Evolutionary conservation across 2,888 invertebrate genomes (phyloP).

Genomic region (Zygogramma bicolorata): DNA sequence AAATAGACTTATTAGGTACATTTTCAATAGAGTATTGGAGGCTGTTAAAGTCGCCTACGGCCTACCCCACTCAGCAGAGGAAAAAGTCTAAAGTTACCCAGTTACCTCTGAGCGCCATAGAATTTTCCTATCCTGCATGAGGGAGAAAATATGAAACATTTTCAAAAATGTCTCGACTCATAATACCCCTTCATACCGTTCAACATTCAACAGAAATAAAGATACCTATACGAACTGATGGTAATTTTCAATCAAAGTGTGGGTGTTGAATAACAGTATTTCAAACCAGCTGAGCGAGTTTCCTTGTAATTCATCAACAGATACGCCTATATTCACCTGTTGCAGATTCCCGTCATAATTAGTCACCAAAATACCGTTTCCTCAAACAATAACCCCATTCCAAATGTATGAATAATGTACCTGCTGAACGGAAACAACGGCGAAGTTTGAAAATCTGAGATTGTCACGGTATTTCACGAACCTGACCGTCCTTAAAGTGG

Average conservation of each 20-base stretch:
- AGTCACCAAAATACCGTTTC: neutral
- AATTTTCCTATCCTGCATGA: too few species aligned
- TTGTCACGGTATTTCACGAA: neutral
- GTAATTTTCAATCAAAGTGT: neutral
- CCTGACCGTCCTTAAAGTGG: neutral
- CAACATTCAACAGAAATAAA: neutral
- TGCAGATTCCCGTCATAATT: neutral
- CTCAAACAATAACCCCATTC: neutral
- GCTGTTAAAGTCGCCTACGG: too few species aligned
- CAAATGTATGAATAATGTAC: neutral
- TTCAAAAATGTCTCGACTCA: too few species aligned
- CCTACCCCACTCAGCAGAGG: too few species aligned
- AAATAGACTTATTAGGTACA: too few species aligned
- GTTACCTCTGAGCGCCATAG: too few species aligned
- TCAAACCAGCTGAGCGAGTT: neutral
- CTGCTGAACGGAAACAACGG: neutral
- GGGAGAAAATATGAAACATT: too few species aligned
- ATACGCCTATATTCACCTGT: neutral
- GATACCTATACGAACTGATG: neutral
- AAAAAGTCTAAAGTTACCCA: too few species aligned
- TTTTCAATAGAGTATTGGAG: too few species aligned
- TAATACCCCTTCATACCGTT: neutral
- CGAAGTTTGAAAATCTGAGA: neutral
- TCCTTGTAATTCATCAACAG: neutral
- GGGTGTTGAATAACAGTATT: neutral